Evolutionary conservation across 2,888 invertebrate genomes (phyloP).

Genomic region (Podabrus alpinus): DNA sequence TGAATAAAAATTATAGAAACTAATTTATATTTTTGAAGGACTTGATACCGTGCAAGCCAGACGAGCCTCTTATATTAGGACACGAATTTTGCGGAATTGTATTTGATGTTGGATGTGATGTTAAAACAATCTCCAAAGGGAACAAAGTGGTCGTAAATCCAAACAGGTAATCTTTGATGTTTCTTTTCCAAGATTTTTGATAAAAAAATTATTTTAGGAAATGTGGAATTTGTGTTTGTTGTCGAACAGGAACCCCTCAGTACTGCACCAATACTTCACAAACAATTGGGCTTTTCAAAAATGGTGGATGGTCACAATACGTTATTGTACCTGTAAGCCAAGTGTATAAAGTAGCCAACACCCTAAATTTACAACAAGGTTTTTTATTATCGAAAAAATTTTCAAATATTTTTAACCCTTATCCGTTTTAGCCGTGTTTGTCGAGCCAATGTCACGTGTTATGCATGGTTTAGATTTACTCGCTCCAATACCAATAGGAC

Average conservation of each 20-base stretch:
- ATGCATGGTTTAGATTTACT: conserved; percentile 70
- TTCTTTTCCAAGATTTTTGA: not conserved
- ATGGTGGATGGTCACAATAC: conserved; percentile 75
- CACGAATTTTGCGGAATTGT: conserved; percentile 72
- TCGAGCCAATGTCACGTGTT: conserved; percentile 72
- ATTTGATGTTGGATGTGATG: conserved; percentile 60
- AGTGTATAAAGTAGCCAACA: conserved; percentile 62
- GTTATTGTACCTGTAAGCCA: conserved; percentile 63
- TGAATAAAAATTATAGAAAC: not conserved
- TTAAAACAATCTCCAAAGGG: conserved; percentile 62
- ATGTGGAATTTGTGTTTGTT: conserved; percentile 64
- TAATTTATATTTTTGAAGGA: conserved; percentile 58
- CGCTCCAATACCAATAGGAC: conserved; percentile 63
- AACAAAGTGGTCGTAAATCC: conserved; percentile 73
- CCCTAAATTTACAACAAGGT: conserved; percentile 65
- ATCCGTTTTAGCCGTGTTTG: conserved; percentile 60
- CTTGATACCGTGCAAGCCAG: conserved; percentile 64
- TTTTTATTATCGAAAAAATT: not conserved
- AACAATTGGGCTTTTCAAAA: conserved; percentile 66
- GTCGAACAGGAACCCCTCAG: conserved; percentile 67
- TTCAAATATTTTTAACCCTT: not conserved
- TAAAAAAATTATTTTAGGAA: conserved; percentile 55
- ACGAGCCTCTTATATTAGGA: conserved; percentile 62
- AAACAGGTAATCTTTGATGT: conserved; percentile 59
- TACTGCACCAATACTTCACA: conserved; percentile 57